Evolutionary conservation across 2,113 vertebrate genomes (phyloP), one percentile per base, ranked within the genome.

Genomic region (Malaclemys terrapin): DNA sequence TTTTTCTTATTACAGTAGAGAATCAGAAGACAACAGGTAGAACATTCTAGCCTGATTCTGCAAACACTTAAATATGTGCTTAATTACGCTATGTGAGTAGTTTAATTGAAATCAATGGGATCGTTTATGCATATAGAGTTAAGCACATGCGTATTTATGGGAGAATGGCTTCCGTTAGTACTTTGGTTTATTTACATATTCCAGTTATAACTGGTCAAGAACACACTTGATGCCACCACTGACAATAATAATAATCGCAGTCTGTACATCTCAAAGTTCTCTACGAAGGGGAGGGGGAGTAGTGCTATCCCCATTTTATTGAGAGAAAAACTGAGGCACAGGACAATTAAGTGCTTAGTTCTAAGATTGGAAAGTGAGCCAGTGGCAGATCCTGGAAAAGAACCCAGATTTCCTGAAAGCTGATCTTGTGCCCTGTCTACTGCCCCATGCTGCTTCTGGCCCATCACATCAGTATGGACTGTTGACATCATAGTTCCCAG

Each of bases 191-290:
- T 91, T 91, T 81, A 85, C 93, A 94, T 75, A 93, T 95, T 91
- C 93, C 92, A 95, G 95, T 96, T 96, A 96, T 95, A 96, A 89
- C 53, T 84, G 95, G 47, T 88, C 92, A 0, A 0, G 90, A 94
- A 95, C 25, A 84, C 80, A 97, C 81, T 47, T 92, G 85, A 95
- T 95, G 79, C 89, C 85, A 94, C 83, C 93, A 54, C 92, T 92
- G 96, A 96, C 75, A 94, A 65, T 8, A 92, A 96, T n/a, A 85
- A 96, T 95, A 94, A 97, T 97, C 94, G 91, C 90, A 88, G 94
- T 89, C 90, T 97, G 88, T 92, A 92, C 94, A 96, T 95, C 87
- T 91, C 83, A 92, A 96, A 96, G 45, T 75, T 29, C 79, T 93
- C 82, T 85, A 95, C 85, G 96, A 88, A 56, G 93, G 29, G 57